A percentile compares a stretch with the other conserved stretches of the same genome.
Conservation (phyloP, 2,797 vertebrate genomes). For the Crenichthys baileyi region DNA sequence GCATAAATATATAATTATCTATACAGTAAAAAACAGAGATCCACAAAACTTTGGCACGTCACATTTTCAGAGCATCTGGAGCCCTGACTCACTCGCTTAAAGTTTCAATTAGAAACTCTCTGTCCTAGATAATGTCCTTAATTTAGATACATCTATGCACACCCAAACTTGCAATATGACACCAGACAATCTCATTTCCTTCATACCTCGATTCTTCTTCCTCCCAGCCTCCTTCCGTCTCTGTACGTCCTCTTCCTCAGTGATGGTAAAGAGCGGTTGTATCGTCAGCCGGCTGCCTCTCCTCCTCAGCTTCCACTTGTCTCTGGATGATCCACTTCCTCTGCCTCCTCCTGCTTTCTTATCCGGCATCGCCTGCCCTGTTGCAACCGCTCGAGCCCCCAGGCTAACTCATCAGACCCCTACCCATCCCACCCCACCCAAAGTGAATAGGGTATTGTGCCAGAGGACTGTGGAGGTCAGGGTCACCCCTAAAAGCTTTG, state of each 20-base stretch:
- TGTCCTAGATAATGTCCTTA: conserved; percentile 28
- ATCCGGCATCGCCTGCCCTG: conserved; percentile 67
- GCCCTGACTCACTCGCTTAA: conserved; percentile 6
- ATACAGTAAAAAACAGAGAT: background rate
- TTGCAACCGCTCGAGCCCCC: conserved; percentile 56
- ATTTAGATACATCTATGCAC: background rate
- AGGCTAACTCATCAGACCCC: conserved; percentile 60
- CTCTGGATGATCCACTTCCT: conserved; percentile 59
- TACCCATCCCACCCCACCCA: conserved; percentile 62
- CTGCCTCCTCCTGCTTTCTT: conserved; percentile 39
- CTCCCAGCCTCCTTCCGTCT: conserved; percentile 81
- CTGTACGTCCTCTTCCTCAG: conserved; percentile 94
- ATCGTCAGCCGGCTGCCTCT: conserved; percentile 83
- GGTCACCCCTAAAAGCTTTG: conserved; percentile 49
- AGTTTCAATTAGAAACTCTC: conserved; percentile 15
- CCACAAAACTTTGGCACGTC: background rate
- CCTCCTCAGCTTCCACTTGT: conserved; percentile 86
- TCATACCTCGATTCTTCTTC: conserved; percentile 82
- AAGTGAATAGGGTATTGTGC: conserved; percentile 3
- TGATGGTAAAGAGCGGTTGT: conserved; percentile 92
- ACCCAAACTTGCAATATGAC: background rate
- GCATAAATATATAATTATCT: background rate
- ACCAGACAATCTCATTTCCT: conserved; percentile 13
- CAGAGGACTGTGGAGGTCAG: conserved; percentile 17
- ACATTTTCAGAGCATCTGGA: conserved; percentile 9